These are phyloP conservation scores for Choreutis nemorana DNA, from an alignment of 2,888 invertebrate genomes.

Conservation along the genomic window DNA sequence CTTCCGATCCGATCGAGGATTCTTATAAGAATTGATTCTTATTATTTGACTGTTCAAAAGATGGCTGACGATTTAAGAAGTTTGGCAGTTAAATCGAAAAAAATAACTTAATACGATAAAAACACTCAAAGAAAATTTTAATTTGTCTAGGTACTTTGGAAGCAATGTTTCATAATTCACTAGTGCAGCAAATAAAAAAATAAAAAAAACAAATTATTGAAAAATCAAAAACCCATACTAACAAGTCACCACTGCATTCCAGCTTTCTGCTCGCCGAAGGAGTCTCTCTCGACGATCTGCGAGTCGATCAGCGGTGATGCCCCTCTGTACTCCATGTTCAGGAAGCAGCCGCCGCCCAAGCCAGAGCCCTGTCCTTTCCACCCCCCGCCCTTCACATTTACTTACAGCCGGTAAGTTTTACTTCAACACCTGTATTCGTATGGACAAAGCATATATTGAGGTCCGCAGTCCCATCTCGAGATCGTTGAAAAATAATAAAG, in stretches of 20 bases:
- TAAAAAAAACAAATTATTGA: neutral
- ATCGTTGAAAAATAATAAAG: no score
- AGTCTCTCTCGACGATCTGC: slow-evolving; percentile 70
- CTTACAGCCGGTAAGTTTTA: slow-evolving; percentile 69
- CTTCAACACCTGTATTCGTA: neutral
- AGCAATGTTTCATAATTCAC: no score
- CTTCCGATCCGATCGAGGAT: no score
- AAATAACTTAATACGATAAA: no score
- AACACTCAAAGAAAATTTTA: no score
- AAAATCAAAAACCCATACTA: neutral
- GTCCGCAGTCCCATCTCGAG: no score
- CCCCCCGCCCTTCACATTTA: slow-evolving; percentile 82
- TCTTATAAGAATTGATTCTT: no score
- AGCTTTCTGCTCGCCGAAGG: slow-evolving; percentile 70
- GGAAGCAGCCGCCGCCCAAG: slow-evolving; percentile 71
- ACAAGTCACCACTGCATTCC: slow-evolving; percentile 14
- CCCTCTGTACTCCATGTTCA: slow-evolving; percentile 77
- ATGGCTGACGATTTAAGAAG: no score
- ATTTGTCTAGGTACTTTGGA: no score
- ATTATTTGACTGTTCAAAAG: no score
- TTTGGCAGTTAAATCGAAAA: no score
- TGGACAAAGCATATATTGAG: neutral
- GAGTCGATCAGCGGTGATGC: slow-evolving; percentile 77
- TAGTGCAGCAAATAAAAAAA: neutral
- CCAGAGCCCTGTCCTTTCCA: slow-evolving; percentile 83